These are phyloP conservation scores for Hirtodrosophila confusa DNA, from an alignment of 2,888 invertebrate genomes.

Conservation along the genomic window DNA sequence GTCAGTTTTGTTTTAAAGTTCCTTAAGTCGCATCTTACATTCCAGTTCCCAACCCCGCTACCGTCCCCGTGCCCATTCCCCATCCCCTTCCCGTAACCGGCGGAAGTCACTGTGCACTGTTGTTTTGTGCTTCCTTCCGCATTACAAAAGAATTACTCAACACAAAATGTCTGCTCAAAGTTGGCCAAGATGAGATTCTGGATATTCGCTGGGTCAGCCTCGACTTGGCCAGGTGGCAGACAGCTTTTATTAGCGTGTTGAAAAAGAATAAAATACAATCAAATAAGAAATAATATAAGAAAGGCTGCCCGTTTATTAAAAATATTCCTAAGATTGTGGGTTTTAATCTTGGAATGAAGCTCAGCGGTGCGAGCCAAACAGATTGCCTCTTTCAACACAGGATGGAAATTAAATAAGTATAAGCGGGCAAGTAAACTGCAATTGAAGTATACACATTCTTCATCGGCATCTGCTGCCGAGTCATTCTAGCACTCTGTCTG, in stretches of 20 bases:
- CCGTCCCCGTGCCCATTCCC: not conserved
- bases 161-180: constrained; percentile 70
- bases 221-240: constrained; percentile 41
- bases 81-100: not conserved
- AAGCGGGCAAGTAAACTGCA: no score
- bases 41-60: constrained; percentile 6
- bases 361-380: no score
- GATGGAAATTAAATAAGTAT: no score
- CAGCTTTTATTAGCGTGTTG: constrained; percentile 33
- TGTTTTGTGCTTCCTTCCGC: constrained; percentile 75
- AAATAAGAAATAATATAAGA: constrained; percentile 8
- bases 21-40: constrained; percentile 45
- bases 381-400: no score
- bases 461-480: no score
- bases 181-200: constrained; percentile 45
- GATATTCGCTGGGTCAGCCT: constrained; percentile 41
- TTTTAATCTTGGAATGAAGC: constrained; percentile 1
- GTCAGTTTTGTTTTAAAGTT: constrained; percentile 76
- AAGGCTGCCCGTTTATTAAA: constrained; percentile 15
- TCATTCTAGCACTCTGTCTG: no score
- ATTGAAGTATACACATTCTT: no score
- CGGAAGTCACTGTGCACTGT: constrained; percentile 67
- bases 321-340: constrained; percentile 11
- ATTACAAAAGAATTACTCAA: constrained; percentile 78
- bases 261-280: constrained; percentile 1